Conservation (phyloP, 2,888 invertebrate species). For the Trachelus iudaicus region DNA sequence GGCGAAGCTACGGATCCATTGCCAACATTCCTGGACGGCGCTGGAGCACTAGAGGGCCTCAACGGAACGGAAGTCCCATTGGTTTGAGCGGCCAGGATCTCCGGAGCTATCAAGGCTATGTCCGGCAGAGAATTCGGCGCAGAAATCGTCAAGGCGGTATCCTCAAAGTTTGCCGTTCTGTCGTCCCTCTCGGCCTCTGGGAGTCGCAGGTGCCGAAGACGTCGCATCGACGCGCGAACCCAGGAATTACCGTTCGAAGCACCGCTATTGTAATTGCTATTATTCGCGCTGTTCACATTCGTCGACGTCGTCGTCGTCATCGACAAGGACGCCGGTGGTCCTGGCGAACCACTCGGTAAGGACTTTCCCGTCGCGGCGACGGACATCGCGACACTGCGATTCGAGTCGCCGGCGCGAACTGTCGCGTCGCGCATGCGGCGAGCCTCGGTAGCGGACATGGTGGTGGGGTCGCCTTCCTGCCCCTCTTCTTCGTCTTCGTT, state of each 20-base stretch:
- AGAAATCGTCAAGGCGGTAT: constrained; percentile 25
- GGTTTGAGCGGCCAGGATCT: constrained; percentile 58
- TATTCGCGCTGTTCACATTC: constrained; percentile 19
- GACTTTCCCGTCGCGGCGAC: constrained; percentile 58
- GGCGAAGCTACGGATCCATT: constrained; percentile 23
- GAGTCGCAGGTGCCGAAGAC: constrained; percentile 67
- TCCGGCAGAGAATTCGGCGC: constrained; percentile 57
- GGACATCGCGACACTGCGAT: constrained; percentile 62
- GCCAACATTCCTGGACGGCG: constrained; percentile 25
- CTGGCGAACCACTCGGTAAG: constrained; percentile 28
- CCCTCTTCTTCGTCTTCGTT: not conserved
- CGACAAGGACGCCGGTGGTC: constrained; percentile 26
- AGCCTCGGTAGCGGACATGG: constrained; percentile 2
- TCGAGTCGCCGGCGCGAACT: constrained; percentile 40
- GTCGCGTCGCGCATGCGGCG: constrained; percentile 45
- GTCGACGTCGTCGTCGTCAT: constrained; percentile 14
- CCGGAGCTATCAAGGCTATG: constrained; percentile 58
- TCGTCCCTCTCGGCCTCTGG: constrained; percentile 52
- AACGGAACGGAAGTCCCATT: constrained; percentile 46
- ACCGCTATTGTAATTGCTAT: not conserved
- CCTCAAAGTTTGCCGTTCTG: constrained; percentile 22
- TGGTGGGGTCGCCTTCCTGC: not conserved
- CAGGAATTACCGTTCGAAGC: constrained; percentile 59
- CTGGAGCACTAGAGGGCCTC: constrained; percentile 55
- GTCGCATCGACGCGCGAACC: constrained; percentile 71